Evolutionary conservation across 1,140 invertebrate genomes (phyloP).

Genomic region (Parapsyche elsis): DNA sequence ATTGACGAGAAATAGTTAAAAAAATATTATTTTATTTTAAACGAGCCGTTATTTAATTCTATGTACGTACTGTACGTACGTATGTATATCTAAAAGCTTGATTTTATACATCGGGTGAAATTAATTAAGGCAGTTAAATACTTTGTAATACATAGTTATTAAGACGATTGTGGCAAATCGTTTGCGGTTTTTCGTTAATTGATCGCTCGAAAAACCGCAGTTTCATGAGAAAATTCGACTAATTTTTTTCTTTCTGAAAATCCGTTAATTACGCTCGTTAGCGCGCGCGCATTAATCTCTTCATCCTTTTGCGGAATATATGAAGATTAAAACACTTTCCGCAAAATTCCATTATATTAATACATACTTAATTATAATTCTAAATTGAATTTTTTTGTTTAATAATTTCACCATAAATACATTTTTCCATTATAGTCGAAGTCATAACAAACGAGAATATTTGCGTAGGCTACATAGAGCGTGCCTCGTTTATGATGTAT

Average conservation of each 20-base stretch:
- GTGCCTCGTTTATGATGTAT: not conserved
- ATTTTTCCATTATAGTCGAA: not conserved
- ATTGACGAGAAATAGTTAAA: no score
- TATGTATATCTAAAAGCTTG: no score
- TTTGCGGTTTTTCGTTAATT: not conserved
- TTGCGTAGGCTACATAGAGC: not conserved
- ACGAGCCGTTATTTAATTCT: no score
- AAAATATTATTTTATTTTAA: no score
- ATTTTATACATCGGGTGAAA: not conserved
- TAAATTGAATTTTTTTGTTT: not conserved
- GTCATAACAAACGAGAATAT: not conserved
- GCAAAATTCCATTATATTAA: not conserved
- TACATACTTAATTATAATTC: not conserved
- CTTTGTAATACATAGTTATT: not conserved
- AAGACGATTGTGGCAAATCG: not conserved
- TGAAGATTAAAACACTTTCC: not conserved
- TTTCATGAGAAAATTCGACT: constrained; percentile 11
- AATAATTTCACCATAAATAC: no score
- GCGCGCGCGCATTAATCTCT: constrained; percentile 24
- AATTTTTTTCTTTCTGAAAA: constrained; percentile 19
- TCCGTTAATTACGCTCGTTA: constrained; percentile 30
- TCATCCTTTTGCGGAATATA: constrained; percentile 7
- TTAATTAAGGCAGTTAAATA: not conserved
- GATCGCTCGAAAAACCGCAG: constrained; percentile 14
- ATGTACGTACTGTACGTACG: no score